phyloP scores from a whole-genome alignment of 35 echinoderm and acorn worm species.

The Ptychodera flava region DNA sequence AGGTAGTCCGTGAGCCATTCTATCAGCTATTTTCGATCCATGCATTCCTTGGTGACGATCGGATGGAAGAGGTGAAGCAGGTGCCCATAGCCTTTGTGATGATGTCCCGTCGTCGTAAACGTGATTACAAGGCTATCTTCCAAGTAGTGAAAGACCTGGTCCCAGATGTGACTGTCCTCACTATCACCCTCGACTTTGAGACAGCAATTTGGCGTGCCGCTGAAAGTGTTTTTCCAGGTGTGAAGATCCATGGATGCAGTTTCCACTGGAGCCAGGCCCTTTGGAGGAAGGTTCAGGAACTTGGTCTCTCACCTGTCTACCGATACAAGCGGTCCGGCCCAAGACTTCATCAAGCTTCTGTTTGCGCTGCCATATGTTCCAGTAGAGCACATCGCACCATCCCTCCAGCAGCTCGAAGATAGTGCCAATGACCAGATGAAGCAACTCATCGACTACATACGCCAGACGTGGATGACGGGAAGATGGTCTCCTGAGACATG shows the following conservation, averaged over 20 bases:
- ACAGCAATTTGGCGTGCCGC: background rate
- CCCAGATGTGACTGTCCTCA: too few relatives aligned
- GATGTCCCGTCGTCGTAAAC: background rate
- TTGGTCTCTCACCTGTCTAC: too few relatives aligned
- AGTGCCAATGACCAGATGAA: background rate
- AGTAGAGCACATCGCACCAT: constrained; percentile 10
- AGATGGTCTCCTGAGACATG: background rate
- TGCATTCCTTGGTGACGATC: background rate
- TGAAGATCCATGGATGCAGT: constrained; percentile 14
- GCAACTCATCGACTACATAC: background rate
- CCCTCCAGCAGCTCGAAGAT: constrained; percentile 9
- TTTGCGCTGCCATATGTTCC: constrained; percentile 33
- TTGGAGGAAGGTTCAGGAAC: constrained; percentile 33
- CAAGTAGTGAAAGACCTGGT: background rate
- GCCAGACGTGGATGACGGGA: background rate
- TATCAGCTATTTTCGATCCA: background rate
- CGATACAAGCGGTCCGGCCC: too few relatives aligned
- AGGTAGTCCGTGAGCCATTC: background rate
- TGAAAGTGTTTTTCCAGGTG: background rate
- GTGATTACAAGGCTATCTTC: background rate
- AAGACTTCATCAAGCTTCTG: too few relatives aligned
- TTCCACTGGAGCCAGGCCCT: constrained; percentile 34
- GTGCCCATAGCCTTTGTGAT: background rate
- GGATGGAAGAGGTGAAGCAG: background rate
- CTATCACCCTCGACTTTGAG: constrained; percentile 28